phyloP scores from a whole-genome alignment of 1,140 invertebrate species.

The Aleiodes sp. region DNA sequence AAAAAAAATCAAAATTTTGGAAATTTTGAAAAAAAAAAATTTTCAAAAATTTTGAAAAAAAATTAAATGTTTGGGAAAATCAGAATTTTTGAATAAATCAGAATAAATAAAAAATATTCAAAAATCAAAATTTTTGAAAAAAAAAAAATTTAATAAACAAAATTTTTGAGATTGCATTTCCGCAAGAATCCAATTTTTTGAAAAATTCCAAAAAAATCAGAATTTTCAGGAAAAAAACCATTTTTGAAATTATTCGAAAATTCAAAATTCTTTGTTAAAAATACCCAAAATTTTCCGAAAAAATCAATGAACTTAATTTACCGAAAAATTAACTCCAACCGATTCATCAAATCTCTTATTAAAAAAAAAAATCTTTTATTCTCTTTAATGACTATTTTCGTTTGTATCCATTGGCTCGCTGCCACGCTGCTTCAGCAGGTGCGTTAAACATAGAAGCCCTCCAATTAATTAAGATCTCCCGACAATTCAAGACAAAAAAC shows the following conservation, averaged over 20 bases:
- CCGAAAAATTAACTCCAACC: no score
- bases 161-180: no score
- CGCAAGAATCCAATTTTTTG: background rate
- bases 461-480: constrained; percentile 40
- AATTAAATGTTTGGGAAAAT: background rate
- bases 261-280: background rate
- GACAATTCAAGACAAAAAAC: background rate
- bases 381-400: background rate
- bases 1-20: background rate
- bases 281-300: background rate
- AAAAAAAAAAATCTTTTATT: no score
- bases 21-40: background rate
- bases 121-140: background rate
- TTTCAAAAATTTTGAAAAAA: background rate
- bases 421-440: constrained; percentile 17
- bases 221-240: background rate
- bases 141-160: background rate
- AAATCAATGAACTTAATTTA: background rate
- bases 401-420: background rate
- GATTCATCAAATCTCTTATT: background rate
- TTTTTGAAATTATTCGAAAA: background rate
- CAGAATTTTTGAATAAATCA: background rate
- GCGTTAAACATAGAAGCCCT: constrained; percentile 48
- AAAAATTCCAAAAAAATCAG: background rate
- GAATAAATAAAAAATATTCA: background rate